phyloP scores from a whole-genome alignment of 2,113 vertebrate species.

The Tachuris rubrigastra region DNA sequence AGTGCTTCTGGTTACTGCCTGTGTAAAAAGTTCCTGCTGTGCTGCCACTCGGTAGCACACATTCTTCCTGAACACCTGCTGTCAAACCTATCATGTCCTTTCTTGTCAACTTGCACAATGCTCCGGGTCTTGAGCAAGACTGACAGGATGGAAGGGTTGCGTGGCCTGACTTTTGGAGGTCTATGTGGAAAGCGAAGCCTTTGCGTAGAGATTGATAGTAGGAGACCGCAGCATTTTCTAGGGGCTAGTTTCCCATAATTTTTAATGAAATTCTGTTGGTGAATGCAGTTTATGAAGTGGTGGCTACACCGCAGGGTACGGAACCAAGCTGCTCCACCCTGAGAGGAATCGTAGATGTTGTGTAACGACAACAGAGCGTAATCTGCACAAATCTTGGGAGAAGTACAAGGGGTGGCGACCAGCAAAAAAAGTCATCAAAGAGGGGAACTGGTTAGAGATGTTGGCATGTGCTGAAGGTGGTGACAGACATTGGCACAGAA shows the following conservation, averaged over 20 bases:
- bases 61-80: slow-evolving; percentile 70
- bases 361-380: slow-evolving; percentile 26
- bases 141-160: slow-evolving; percentile 23
- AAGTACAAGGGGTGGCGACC: slow-evolving; percentile 52
- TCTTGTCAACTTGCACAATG: slow-evolving; percentile 68
- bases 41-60: slow-evolving; percentile 16
- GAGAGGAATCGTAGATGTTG: not conserved
- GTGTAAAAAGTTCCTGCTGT: not conserved
- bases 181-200: not conserved
- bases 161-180: slow-evolving; percentile 41
- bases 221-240: not conserved
- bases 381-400: slow-evolving; percentile 37
- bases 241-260: not conserved
- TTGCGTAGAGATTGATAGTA: not conserved
- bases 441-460: slow-evolving; percentile 20
- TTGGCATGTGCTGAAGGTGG: not conserved
- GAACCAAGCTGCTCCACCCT: slow-evolving; percentile 1
- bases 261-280: not conserved
- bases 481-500: slow-evolving; percentile 29
- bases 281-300: not conserved
- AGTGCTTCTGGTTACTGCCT: not conserved
- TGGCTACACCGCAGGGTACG: not conserved
- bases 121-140: slow-evolving; percentile 66
- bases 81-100: slow-evolving; percentile 66
- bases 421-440: slow-evolving; percentile 39